phyloP scores from a whole-genome alignment of 2,113 vertebrate genomes.

The Neogale vison region DNA sequence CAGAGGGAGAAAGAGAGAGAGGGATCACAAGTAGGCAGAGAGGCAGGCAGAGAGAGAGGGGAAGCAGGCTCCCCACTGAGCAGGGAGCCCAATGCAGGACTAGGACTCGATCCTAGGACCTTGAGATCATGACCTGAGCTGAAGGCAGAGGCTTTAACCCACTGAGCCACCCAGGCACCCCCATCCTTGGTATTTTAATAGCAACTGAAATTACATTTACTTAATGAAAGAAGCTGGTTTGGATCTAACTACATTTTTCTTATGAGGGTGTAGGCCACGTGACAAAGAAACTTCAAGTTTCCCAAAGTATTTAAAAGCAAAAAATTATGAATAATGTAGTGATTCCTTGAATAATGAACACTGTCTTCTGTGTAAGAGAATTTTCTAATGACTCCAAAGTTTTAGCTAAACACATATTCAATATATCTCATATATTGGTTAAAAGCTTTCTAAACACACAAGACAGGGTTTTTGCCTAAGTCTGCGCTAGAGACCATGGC shows the following conservation, averaged over 20 bases:
- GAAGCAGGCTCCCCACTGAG: too few relatives aligned
- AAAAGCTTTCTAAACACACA: neutral
- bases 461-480: neutral
- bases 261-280: neutral
- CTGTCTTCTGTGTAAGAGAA: neutral
- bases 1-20: too few relatives aligned
- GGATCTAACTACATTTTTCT: neutral
- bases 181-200: neutral
- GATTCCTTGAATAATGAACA: conserved; percentile 1
- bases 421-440: neutral
- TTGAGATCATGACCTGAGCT: too few relatives aligned
- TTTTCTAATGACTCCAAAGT: neutral
- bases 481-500: neutral
- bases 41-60: too few relatives aligned
- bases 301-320: neutral
- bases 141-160: too few relatives aligned
- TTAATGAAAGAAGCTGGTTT: neutral
- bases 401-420: neutral
- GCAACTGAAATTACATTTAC: neutral
- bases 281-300: conserved; percentile 10
- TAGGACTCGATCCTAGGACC: too few relatives aligned
- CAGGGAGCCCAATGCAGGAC: too few relatives aligned
- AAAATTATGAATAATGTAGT: neutral
- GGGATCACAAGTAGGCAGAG: too few relatives aligned
- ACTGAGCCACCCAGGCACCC: too few relatives aligned